Base-by-base conservation (phyloP, 2,797 vertebrate genomes). In the Sebastes elongatus region DNA sequence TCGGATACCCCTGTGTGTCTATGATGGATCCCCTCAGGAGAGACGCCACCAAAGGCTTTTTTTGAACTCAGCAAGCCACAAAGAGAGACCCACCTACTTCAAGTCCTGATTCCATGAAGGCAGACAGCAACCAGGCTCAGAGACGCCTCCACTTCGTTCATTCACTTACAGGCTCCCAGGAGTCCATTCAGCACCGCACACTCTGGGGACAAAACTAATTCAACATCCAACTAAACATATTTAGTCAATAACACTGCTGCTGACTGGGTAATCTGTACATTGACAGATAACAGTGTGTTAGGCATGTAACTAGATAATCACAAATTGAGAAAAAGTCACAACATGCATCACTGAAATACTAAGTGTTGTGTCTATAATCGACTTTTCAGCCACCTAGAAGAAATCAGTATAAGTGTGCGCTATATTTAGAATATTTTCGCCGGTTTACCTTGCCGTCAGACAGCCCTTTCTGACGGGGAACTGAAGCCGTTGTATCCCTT, bases 11-110 rank as follows among this genome's bases (percentile, higher is more conserved):
- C 80, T 42, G 76, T 75, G 86, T 70, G 78, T 83, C 81, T 86
- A 28, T 77, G 89, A 80, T 82, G 82, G 81, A 83, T 76, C 83
- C 77, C 86, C 78, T 78, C 32, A 75, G 90, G 92, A 88, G 88
- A 86, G 80, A 85, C 20, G 78, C 74, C 91, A 90, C 92, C 90
- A 92, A 92, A 94, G 89, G 86, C 74, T 86, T 67, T 78, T 84
- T 95, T 95, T 96, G 93, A 96, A 95, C 94, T 88, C 94, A 63
- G 94, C 92, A 81, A 65, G 95, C 89, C 87, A 93, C 93, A 96
- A 95, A 96, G 94, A 73, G 76, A 80, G 76, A 83, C 81, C 75
- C 80, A 61, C 89, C 90, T 72, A 81, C 87, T 35, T 76, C 70
- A 63, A 83, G 86, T 65, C 63, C 89, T 76, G 86, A 82, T 88